phyloP scores from a whole-genome alignment of 2,113 vertebrate species.

The Chionis minor region DNA sequence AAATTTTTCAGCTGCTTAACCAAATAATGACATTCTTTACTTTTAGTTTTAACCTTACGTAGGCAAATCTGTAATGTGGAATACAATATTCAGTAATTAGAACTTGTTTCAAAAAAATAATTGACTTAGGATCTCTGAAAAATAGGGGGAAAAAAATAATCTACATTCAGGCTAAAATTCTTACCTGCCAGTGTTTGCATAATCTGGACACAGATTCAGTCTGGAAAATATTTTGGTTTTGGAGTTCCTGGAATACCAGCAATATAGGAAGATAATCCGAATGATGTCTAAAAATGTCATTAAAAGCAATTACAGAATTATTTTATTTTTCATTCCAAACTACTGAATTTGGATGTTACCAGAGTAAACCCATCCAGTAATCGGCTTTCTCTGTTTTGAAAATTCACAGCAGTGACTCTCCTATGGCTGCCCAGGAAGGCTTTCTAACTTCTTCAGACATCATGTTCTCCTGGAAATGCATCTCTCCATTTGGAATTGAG shows the following conservation, averaged over 20 bases:
- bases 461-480: background rate
- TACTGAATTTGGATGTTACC: background rate
- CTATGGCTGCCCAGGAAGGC: background rate
- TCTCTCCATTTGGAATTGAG: background rate
- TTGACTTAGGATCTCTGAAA: background rate
- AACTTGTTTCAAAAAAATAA: background rate
- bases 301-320: background rate
- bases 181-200: background rate
- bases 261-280: background rate
- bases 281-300: background rate
- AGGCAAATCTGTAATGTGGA: background rate
- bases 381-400: background rate
- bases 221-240: background rate
- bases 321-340: background rate
- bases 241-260: background rate
- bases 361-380: background rate
- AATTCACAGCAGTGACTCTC: background rate
- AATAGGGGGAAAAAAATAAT: background rate
- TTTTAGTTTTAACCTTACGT: background rate
- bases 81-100: background rate
- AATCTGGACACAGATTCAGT: background rate
- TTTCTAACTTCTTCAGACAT: background rate
- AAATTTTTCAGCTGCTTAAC: background rate
- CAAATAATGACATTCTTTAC: background rate
- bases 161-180: background rate